phyloP scores from a whole-genome alignment of 1,140 invertebrate species.

The Drosophila simulans region DNA sequence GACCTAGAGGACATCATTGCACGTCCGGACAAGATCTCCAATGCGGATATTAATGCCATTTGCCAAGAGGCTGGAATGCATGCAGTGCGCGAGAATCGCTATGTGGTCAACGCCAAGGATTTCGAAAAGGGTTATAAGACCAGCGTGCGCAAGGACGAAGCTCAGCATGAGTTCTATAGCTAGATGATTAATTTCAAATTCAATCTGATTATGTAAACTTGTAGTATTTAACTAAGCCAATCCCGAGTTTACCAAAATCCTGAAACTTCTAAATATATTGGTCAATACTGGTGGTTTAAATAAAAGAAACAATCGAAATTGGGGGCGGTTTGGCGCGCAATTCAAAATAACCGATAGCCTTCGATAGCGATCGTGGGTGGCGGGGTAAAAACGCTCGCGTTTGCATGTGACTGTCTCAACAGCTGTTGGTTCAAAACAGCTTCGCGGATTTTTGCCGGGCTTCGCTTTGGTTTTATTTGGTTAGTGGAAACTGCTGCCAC shows the following conservation, averaged over 20 bases:
- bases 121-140: conserved; percentile 99
- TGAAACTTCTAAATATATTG: background rate
- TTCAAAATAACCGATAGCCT: conserved; percentile 1
- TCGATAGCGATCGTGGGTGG: background rate
- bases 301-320: background rate
- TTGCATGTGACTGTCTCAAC: conserved; percentile 23
- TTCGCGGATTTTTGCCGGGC: conserved; percentile 23
- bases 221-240: too few species aligned
- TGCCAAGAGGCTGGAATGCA: conserved; percentile 99
- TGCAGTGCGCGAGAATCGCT: conserved; percentile 98
- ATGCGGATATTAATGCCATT: conserved; percentile 99
- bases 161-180: conserved; percentile 99
- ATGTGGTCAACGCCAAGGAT: conserved; percentile 98
- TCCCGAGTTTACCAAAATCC: too few species aligned
- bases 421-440: conserved; percentile 41
- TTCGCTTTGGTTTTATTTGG: conserved; percentile 14
- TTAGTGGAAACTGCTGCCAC: conserved; percentile 7
- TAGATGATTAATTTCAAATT: conserved; percentile 86
- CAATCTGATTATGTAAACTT: background rate
- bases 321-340: conserved; percentile 1
- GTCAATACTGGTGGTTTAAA: background rate
- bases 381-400: background rate
- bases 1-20: conserved; percentile 99
- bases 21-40: conserved; percentile 98
- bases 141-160: conserved; percentile 99